Evolutionary conservation across 2,888 invertebrate species (phyloP).

Genomic region (Gnatocerus cornutus): DNA sequence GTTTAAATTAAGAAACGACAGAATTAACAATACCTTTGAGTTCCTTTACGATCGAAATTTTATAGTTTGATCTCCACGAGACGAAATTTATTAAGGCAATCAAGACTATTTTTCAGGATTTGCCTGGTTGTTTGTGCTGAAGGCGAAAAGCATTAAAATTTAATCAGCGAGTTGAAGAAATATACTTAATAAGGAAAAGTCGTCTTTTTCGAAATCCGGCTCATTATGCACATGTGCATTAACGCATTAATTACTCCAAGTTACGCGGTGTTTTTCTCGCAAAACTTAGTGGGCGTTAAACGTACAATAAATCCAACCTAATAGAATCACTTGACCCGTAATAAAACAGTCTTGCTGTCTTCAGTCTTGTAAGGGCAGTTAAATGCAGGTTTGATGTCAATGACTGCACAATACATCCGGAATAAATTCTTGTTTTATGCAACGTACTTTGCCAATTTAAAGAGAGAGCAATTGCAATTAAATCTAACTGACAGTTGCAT

Average conservation of each 20-base stretch:
- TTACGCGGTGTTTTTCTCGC: no score
- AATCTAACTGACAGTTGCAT: background rate
- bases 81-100: slow-evolving; percentile 49
- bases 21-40: slow-evolving; percentile 39
- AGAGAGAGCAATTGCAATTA: background rate
- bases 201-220: no score
- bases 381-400: slow-evolving; percentile 38
- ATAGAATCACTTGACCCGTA: slow-evolving; percentile 38
- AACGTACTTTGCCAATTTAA: slow-evolving; percentile 23
- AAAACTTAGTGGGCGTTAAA: no score
- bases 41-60: slow-evolving; percentile 54
- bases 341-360: slow-evolving; percentile 20
- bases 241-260: background rate
- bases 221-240: background rate
- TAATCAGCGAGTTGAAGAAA: no score
- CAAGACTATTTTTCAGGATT: slow-evolving; percentile 46
- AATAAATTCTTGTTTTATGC: slow-evolving; percentile 11
- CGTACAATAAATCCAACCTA: background rate
- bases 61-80: slow-evolving; percentile 52
- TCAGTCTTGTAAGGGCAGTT: slow-evolving; percentile 18
- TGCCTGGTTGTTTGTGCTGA: background rate
- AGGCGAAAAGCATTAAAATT: background rate
- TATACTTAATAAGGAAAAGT: no score
- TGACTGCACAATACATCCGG: slow-evolving; percentile 39
- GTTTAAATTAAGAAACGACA: slow-evolving; percentile 30